These are phyloP conservation scores for Procambarus clarkii DNA, from an alignment of 1,140 invertebrate species.

Conservation along the genomic window DNA sequence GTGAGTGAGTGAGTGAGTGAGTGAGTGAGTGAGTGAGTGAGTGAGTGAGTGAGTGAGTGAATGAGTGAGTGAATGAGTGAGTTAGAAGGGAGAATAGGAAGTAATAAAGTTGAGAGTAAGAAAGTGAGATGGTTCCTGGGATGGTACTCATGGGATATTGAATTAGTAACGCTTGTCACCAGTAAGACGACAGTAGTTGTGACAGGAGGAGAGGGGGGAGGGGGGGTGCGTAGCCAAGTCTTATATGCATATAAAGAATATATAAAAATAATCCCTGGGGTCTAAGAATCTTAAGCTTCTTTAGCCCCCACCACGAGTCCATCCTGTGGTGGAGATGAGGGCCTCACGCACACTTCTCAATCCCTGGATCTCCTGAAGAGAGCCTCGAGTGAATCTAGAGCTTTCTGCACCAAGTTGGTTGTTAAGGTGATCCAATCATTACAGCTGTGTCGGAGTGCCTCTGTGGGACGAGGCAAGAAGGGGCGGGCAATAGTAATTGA, in stretches of 20 bases:
- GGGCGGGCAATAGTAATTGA: not conserved
- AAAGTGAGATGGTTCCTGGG: too few species aligned
- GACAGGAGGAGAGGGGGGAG: not conserved
- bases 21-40: not conserved
- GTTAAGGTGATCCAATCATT: constrained; percentile 26
- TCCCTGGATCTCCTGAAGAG: not conserved
- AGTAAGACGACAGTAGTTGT: too few species aligned
- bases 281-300: not conserved
- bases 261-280: not conserved
- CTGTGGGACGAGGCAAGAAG: not conserved
- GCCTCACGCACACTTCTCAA: not conserved
- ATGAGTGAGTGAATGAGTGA: too few species aligned
- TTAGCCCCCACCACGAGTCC: too few species aligned
- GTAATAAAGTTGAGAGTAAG: too few species aligned
- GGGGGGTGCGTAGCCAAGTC: not conserved
- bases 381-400: not conserved
- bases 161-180: too few species aligned
- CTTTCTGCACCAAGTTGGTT: not conserved
- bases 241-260: not conserved
- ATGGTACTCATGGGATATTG: too few species aligned
- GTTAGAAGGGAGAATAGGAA: not conserved
- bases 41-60: constrained; percentile 1
- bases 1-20: not conserved
- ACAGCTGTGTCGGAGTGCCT: not conserved
- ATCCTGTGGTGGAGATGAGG: not conserved